Evolutionary conservation across 2,888 invertebrate species (phyloP).

Genomic region (Tanytarsus gracilentus): DNA sequence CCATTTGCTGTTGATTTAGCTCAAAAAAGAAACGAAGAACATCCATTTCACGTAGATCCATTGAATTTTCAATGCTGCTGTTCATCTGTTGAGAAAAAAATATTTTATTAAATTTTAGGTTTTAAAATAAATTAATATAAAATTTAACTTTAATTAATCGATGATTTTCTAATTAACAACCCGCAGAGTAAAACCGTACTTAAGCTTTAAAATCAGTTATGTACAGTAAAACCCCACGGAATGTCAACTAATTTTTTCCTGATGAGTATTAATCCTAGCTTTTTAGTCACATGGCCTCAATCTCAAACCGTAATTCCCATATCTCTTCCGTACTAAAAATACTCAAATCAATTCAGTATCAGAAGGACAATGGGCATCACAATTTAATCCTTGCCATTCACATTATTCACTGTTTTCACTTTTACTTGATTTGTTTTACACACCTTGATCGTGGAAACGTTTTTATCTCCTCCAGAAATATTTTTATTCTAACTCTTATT

Average conservation of each 20-base stretch:
- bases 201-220: conserved; percentile 9
- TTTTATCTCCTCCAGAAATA: too few species aligned
- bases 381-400: background rate
- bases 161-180: background rate
- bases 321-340: conserved; percentile 29
- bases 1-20: background rate
- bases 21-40: background rate
- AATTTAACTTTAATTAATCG: background rate
- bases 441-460: too few species aligned
- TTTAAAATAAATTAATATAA: background rate
- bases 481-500: too few species aligned
- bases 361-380: conserved; percentile 14
- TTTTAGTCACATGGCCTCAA: background rate
- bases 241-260: background rate
- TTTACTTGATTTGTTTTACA: too few species aligned
- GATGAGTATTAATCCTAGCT: background rate
- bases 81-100: background rate
- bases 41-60: conserved; percentile 1
- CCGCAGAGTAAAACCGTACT: conserved; percentile 29
- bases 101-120: background rate
- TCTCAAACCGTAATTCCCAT: conserved; percentile 18
- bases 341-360: background rate
- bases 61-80: background rate
- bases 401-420: conserved; percentile 6
- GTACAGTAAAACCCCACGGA: conserved; percentile 17